phyloP scores from a whole-genome alignment of 2,113 vertebrate genomes.

The Steatornis caripensis region DNA sequence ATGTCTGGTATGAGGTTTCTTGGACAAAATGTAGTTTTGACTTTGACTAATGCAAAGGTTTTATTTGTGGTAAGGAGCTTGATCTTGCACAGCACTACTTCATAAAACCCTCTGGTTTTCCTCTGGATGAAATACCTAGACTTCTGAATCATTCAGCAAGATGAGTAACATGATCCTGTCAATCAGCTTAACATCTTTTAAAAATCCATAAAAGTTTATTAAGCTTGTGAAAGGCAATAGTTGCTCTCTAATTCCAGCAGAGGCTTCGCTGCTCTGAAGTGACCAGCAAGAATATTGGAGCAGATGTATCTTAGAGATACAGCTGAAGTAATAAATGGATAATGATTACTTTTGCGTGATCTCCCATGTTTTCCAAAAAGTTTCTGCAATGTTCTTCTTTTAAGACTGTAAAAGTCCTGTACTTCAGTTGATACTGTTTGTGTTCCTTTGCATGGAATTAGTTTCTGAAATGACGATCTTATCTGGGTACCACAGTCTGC shows the following conservation, averaged over 20 bases:
- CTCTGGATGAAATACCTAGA: neutral
- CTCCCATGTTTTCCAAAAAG: neutral
- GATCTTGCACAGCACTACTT: neutral
- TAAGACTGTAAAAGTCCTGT: neutral
- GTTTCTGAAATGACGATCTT: neutral
- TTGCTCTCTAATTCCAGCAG: neutral
- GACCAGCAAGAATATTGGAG: neutral
- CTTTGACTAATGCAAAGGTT: neutral
- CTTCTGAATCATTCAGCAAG: constrained; percentile 3
- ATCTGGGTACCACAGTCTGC: neutral
- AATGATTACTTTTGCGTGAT: neutral
- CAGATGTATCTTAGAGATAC: neutral
- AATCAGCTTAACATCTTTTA: neutral
- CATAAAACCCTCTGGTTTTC: neutral
- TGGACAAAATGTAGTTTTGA: neutral
- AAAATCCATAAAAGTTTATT: constrained; percentile 10
- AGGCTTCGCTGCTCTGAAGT: neutral
- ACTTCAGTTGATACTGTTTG: neutral
- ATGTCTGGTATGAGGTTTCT: neutral
- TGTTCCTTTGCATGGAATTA: neutral
- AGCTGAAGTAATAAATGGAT: neutral
- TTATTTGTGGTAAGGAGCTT: neutral
- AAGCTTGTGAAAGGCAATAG: neutral
- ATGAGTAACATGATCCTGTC: neutral
- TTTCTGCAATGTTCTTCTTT: neutral